Percentiles rank a stretch among this genome's conserved stretches.
Evolutionary conservation across 2,888 invertebrate species (phyloP).

Genomic region (Neoaliturus tenellus): DNA sequence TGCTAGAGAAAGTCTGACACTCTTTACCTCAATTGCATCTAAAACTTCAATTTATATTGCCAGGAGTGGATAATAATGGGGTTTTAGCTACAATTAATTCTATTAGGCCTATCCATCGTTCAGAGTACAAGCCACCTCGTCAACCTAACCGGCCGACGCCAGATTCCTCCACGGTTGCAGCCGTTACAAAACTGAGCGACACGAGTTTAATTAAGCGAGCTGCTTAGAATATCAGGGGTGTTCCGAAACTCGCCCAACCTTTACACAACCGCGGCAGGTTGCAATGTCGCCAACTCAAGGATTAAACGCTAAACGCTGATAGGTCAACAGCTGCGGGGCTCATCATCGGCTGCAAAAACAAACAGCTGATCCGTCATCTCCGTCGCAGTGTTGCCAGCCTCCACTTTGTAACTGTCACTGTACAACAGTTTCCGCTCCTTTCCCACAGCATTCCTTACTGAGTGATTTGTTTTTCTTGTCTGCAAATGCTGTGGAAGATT

Average conservation of each 20-base stretch:
- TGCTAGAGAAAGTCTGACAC: too few relatives aligned
- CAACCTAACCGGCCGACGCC: too few relatives aligned
- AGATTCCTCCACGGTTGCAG: not conserved
- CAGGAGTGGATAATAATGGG: too few relatives aligned
- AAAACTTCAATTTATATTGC: too few relatives aligned
- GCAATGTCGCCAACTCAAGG: constrained; percentile 4
- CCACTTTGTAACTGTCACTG: constrained; percentile 18
- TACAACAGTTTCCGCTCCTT: not conserved
- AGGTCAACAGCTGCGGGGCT: too few relatives aligned
- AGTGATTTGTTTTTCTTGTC: not conserved
- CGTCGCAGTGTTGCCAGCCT: not conserved
- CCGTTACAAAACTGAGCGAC: not conserved
- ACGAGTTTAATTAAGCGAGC: constrained; percentile 12
- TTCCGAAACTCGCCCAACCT: not conserved
- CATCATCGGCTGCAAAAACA: too few relatives aligned
- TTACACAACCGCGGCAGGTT: constrained; percentile 8
- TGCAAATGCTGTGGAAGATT: not conserved
- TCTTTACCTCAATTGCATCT: too few relatives aligned
- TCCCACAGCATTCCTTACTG: constrained; percentile 17
- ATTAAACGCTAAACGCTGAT: constrained; percentile 8
- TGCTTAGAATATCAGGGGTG: not conserved
- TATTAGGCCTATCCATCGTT: too few relatives aligned
- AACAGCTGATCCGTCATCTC: not conserved
- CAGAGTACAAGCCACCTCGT: too few relatives aligned
- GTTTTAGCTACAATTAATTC: too few relatives aligned